A percentile compares a stretch with the other conserved stretches of the same genome.
phyloP scores from a whole-genome alignment of 2,797 vertebrate species.

The Enteromius anoplus region DNA sequence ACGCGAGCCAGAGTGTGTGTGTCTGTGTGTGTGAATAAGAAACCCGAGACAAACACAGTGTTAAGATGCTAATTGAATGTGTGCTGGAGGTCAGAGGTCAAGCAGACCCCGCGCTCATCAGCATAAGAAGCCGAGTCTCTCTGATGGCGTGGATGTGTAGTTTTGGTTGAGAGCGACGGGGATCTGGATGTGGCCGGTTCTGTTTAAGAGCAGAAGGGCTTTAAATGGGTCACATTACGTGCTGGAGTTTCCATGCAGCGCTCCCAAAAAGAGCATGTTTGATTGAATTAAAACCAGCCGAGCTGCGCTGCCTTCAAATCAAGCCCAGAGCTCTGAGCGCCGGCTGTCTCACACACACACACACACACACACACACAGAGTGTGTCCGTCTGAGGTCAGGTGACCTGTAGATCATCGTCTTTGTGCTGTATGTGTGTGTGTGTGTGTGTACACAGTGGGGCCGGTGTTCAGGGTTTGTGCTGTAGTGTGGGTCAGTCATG shows the following conservation, averaged over 20 bases:
- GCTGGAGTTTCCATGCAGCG: conserved; percentile 62
- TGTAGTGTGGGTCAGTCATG: conserved; percentile 65
- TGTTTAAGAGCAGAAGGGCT: conserved; percentile 56
- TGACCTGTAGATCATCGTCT: conserved; percentile 22
- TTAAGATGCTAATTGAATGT: conserved; percentile 71
- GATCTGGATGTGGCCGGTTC: conserved; percentile 59
- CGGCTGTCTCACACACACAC: background rate
- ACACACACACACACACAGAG: background rate
- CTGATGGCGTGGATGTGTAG: conserved; percentile 34
- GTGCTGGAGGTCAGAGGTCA: conserved; percentile 70
- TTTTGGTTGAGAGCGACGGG: conserved; percentile 60
- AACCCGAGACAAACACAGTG: conserved; percentile 58
- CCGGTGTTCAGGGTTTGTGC: background rate
- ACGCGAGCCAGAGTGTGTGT: conserved; percentile 62
- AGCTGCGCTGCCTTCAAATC: conserved; percentile 56
- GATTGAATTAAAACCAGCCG: conserved; percentile 69
- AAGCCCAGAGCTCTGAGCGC: conserved; percentile 17
- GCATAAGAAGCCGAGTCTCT: background rate
- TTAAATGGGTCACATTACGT: conserved; percentile 74
- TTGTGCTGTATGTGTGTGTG: conserved; percentile 11
- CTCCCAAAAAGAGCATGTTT: conserved; percentile 60
- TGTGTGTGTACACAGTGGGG: background rate
- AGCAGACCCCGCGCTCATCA: conserved; percentile 56
- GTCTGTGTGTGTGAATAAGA: conserved; percentile 38
- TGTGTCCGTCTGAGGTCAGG: conserved; percentile 29